Conservation (phyloP, 2,113 vertebrate species). For the Notiomystis cincta region DNA sequence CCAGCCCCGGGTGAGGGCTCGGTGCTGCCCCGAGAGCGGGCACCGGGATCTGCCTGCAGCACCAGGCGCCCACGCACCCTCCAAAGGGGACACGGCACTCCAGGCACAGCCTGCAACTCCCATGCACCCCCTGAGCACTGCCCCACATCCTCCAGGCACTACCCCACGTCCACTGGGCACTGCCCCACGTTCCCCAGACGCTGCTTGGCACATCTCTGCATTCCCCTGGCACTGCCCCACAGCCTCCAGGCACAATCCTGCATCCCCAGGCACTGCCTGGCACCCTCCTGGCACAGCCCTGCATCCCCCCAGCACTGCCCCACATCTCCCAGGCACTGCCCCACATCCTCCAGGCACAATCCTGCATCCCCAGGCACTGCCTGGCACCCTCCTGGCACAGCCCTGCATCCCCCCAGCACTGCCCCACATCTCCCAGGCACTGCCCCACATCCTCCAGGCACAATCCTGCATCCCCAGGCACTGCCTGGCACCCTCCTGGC, state of each 20-base stretch:
- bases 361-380: background rate
- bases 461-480: background rate
- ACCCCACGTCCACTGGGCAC: background rate
- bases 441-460: too few species aligned
- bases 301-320: rapidly evolving
- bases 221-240: rapidly evolving
- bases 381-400: rapidly evolving
- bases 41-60: background rate
- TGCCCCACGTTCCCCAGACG: too few species aligned
- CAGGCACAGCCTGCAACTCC: background rate
- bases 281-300: rapidly evolving
- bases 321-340: rapidly evolving
- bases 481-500: background rate
- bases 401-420: rapidly evolving
- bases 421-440: background rate
- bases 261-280: background rate
- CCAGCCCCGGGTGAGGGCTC: background rate
- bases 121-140: rapidly evolving
- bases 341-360: background rate
- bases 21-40: background rate
- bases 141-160: background rate
- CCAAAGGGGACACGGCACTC: background rate
- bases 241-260: rapidly evolving
- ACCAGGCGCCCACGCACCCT: rapidly evolving
- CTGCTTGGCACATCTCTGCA: rapidly evolving